Evolutionary conservation across 2,888 invertebrate genomes (phyloP).

Genomic region (Calameuta filiformis): DNA sequence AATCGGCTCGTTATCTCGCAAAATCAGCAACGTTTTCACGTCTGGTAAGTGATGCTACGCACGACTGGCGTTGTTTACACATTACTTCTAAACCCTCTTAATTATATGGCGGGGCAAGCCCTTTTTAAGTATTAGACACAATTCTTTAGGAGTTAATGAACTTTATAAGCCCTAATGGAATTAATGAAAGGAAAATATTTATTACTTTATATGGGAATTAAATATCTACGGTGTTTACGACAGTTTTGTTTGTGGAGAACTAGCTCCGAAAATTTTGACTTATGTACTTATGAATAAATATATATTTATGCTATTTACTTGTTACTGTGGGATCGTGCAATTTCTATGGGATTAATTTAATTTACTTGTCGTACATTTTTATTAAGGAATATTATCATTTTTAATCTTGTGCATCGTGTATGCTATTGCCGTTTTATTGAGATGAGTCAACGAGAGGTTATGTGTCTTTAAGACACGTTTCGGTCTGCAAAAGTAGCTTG

Average conservation of each 20-base stretch:
- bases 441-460: background rate
- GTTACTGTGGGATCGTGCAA: background rate
- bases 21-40: constrained; percentile 16
- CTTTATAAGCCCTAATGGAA: background rate
- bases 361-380: background rate
- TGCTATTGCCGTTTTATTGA: background rate
- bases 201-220: background rate
- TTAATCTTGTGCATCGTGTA: background rate
- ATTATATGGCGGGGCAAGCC: background rate
- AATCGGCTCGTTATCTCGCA: background rate
- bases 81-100: constrained; percentile 1
- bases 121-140: background rate
- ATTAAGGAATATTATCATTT: background rate
- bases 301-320: background rate
- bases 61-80: constrained; percentile 27
- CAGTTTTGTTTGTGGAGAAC: background rate
- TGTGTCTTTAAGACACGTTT: background rate
- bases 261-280: background rate
- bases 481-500: background rate
- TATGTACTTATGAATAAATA: background rate
- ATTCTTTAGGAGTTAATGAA: background rate
- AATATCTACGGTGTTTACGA: background rate
- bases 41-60: constrained; percentile 33
- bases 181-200: background rate
- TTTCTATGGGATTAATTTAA: background rate